Evolutionary conservation across 2,113 vertebrate genomes (phyloP), one percentile per base, ranked within the genome.

Genomic region (Collichthys lucidus): DNA sequence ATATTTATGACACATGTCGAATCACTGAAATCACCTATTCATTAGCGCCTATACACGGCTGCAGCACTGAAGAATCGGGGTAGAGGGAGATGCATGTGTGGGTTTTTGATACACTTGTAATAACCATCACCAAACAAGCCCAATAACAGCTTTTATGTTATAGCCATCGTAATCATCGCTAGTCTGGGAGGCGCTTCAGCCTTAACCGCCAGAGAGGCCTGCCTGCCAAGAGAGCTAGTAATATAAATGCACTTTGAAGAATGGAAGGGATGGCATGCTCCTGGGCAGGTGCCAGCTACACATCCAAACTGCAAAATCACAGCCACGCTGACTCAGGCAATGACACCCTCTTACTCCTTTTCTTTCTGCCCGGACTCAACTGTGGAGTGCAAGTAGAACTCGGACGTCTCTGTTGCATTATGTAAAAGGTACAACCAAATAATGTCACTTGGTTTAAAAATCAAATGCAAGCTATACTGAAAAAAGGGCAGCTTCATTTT

Each of bases 231-330:
- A 90, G 71, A 61, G 81, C 88, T 82, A 76, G 89, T 94, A 90
- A 93, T 92, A 94, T 94, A 93, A 94, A 95, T 93, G 89, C 93
- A 91, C 93, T 94, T 93, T 94, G 93, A 94, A 91, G 88, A 95
- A 92, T 93, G 87, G 90, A 89, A 80, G 52, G 77, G 89, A 89
- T 91, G 93, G 86, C 92, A 87, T 89, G 85, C 83, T 82, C 52
- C 77, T 95, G 94, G 94, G 92, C 17, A 7, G 49, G 40, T 26
- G 92, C 94, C 94, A 94, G 90, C 64, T 76, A 79, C 90, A 92
- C 88, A 93, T 93, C 85, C 86, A 91, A 86, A 91, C 89, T 89
- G 87, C 89, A 93, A 92, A 94, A 93, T 91, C 87, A 92, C 88
- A 91, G 91, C 77, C 67, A 26, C 83, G 86, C 92, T 92, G 93